phyloP scores from a whole-genome alignment of 37 sponge, comb jelly and placozoan species.

The Beroe forskalii region DNA sequence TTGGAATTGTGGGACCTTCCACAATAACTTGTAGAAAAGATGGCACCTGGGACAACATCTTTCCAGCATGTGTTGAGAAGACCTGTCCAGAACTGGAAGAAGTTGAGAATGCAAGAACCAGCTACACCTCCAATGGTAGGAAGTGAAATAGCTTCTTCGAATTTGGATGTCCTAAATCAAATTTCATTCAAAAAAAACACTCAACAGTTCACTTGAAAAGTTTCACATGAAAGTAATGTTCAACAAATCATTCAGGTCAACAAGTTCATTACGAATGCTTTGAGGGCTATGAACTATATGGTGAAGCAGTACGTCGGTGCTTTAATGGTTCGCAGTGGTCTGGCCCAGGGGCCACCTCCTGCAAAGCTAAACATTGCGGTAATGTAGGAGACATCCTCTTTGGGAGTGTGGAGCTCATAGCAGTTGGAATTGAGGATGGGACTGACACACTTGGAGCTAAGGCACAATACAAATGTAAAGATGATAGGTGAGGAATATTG shows the following conservation, averaged over 20 bases:
- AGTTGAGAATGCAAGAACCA: neutral
- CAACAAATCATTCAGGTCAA: neutral
- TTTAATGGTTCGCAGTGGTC: conserved; percentile 14
- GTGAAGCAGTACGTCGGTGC: neutral
- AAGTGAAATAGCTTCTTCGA: too few species aligned
- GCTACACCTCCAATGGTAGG: neutral
- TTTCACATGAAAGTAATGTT: neutral
- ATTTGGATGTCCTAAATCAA: neutral
- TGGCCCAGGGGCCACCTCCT: conserved; percentile 10
- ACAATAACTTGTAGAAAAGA: neutral
- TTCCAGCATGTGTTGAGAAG: neutral
- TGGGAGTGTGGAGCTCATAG: neutral
- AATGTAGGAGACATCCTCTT: conserved; percentile 24
- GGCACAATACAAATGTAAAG: neutral
- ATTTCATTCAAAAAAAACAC: neutral
- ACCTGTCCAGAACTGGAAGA: neutral
- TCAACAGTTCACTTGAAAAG: too few species aligned
- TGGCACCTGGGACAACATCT: conserved; percentile 6
- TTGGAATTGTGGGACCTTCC: neutral
- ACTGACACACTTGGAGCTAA: conserved; percentile 4
- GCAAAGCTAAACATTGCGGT: conserved; percentile 23
- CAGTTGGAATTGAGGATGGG: neutral
- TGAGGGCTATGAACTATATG: conserved; percentile 26
- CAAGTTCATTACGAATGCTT: conserved; percentile 36
- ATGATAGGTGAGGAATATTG: conserved; percentile 13